Conservation (phyloP, 2,888 invertebrate species). For the Arctia plantaginis region DNA sequence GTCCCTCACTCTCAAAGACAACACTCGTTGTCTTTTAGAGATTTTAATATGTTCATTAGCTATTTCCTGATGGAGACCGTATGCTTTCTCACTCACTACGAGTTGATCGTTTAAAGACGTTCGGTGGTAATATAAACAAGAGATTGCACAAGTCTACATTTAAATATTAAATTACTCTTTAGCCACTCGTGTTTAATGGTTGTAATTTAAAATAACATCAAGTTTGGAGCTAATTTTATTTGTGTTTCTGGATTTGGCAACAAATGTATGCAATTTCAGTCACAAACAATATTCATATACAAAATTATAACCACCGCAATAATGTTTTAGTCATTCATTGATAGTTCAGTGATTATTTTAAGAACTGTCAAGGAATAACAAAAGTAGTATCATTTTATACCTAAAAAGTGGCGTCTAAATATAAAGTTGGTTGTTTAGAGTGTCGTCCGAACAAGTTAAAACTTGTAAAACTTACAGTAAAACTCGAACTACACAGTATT, state of each 20-base stretch:
- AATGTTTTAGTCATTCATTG: not conserved
- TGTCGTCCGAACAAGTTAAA: not conserved
- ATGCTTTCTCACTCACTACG: slow-evolving; percentile 16
- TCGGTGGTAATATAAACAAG: slow-evolving; percentile 23
- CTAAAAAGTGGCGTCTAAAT: not conserved
- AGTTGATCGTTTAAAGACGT: slow-evolving; percentile 15
- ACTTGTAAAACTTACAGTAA: slow-evolving; percentile 15
- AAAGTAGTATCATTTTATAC: not conserved
- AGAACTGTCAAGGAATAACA: not conserved
- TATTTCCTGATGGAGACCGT: slow-evolving; percentile 4
- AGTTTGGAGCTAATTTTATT: not conserved
- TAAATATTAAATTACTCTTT: slow-evolving; percentile 19
- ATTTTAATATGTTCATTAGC: slow-evolving; percentile 10
- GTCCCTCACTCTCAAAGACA: not conserved
- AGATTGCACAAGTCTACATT: slow-evolving; percentile 20
- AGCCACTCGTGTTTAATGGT: not conserved
- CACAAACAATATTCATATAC: not conserved
- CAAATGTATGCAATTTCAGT: not conserved
- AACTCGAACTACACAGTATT: slow-evolving; percentile 28
- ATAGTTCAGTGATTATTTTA: not conserved
- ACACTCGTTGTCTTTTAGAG: not conserved
- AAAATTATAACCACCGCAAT: not conserved
- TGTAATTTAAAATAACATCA: not conserved
- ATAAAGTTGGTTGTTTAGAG: not conserved
- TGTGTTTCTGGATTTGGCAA: not conserved